Evolutionary conservation across 2,113 vertebrate species (phyloP).

Genomic region (Archocentrus centrarchus): DNA sequence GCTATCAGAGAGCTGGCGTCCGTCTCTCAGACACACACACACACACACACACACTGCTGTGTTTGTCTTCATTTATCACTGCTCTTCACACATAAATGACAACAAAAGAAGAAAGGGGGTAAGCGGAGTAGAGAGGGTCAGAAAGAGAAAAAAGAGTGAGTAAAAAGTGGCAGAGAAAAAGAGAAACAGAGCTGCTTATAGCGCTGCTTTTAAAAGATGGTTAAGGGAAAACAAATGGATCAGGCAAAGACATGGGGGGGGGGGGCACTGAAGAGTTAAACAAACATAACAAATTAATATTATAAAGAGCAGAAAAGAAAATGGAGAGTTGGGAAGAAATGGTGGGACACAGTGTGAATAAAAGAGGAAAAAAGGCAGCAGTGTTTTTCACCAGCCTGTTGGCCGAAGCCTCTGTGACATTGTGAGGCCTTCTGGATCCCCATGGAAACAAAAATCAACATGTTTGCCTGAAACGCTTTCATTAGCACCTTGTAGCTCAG

Average conservation of each 20-base stretch:
- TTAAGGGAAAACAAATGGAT: background rate
- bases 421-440: conserved; percentile 67
- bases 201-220: conserved; percentile 8
- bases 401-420: conserved; percentile 70
- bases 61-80: conserved; percentile 79
- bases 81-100: conserved; percentile 70
- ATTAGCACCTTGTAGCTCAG: conserved; percentile 60
- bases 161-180: conserved; percentile 35
- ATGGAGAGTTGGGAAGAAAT: conserved; percentile 1
- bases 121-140: conserved; percentile 41
- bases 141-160: conserved; percentile 24
- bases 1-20: conserved; percentile 78
- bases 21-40: conserved; percentile 53
- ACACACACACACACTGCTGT: conserved; percentile 35
- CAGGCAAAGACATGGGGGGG: conserved; percentile 2
- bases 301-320: background rate
- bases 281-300: background rate
- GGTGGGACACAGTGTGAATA: background rate
- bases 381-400: conserved; percentile 50
- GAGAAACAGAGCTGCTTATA: conserved; percentile 3
- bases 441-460: conserved; percentile 73
- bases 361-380: conserved; percentile 3
- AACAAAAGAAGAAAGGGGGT: conserved; percentile 66
- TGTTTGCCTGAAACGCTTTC: conserved; percentile 72
- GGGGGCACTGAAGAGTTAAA: background rate